Conservation (phyloP, 2,888 invertebrate species). For the Augochlorella aurata region DNA sequence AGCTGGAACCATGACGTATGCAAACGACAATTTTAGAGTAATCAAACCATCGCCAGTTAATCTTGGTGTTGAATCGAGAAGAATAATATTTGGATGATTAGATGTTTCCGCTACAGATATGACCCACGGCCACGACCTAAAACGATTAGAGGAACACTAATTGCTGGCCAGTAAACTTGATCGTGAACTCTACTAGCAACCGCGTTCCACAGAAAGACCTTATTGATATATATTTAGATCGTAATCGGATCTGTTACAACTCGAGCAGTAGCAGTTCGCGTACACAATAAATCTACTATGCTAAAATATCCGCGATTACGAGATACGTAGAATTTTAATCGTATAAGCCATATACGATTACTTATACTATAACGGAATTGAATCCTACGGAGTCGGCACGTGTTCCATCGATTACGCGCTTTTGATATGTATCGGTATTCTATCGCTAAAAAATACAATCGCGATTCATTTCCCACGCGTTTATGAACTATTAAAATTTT, state of each 20-base stretch:
- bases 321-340: constrained; percentile 20
- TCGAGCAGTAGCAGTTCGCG: background rate
- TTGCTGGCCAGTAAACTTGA: background rate
- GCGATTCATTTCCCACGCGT: background rate
- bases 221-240: constrained; percentile 30
- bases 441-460: background rate
- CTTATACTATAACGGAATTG: too few relatives aligned
- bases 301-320: constrained; percentile 11
- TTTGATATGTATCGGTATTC: background rate
- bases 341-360: too few relatives aligned
- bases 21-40: too few relatives aligned
- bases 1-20: background rate
- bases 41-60: background rate
- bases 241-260: background rate
- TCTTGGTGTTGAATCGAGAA: background rate
- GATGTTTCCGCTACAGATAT: background rate
- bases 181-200: constrained; percentile 18
- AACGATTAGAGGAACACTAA: background rate
- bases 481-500: background rate
- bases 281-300: background rate
- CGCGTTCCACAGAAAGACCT: background rate
- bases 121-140: background rate
- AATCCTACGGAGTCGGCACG: background rate
- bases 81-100: background rate
- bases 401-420: background rate